Base-by-base conservation (phyloP, 2,888 invertebrate species). In the Peribatodes rhomboidaria region DNA sequence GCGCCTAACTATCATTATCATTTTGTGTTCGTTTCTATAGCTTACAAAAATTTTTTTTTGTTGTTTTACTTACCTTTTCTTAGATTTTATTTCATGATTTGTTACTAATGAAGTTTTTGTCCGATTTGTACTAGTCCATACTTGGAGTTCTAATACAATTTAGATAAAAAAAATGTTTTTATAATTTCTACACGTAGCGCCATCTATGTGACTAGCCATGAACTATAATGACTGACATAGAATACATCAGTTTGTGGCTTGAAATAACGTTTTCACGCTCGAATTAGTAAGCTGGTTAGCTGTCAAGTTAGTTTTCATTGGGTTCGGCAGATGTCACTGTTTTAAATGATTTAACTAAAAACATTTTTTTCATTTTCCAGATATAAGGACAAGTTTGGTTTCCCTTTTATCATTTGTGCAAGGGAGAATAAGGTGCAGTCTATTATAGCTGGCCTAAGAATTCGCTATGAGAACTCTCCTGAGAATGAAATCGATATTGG, bases 401-500 rank as follows among this genome's bases (percentile, higher is more conserved):
- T 96, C 78, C 96, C 96, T 1, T 96, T 96, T 80, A 94, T 96
- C 52, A 95, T 96, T 68, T 96, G 96, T 74, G 95, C 94, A 0
- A 89, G 95, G 66, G 94, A 95, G 83, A 95, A 95, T 74, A 95
- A 95, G 80, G 86, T 95, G 10, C 84, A 90, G 54, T 90, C 94
- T 7, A 95, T 96, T 71, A 85, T 96, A 50, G 82, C 89, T 31
- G 94, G 94, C 16, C 86, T 96, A 6, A 86, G 94, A 70, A 76
- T 70, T 1, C 88, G 96, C 41, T 88, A 94, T 63, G 82, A 92
- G 44, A 95, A 95, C 78, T 83, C 88, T 0, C 79, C 78, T 35
- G 91, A 94, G 16, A 81, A 88, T 52, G 96, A 96, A 87, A 85
- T 95, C 2, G 75, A 79, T 2, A 94, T 84, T 44, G 95, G 95